Conservation (phyloP, 1,140 invertebrate species). For the Dreissena rostriformis region DNA sequence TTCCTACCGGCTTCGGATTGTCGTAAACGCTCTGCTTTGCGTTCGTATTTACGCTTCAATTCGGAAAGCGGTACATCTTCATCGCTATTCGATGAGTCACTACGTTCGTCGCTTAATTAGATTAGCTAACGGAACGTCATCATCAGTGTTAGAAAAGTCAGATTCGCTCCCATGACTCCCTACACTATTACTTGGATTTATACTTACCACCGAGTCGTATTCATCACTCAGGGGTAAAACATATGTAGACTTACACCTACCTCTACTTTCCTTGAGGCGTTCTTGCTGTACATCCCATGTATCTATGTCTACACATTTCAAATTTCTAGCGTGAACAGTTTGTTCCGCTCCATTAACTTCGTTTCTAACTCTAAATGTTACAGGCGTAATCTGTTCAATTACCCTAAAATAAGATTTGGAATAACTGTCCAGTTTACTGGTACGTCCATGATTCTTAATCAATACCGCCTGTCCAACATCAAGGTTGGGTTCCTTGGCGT, state of each 20-base stretch:
- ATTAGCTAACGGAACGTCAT: too few species aligned
- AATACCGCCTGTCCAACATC: not conserved
- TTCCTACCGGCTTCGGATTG: too few species aligned
- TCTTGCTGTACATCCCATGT: conserved; percentile 1
- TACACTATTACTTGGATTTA: too few species aligned
- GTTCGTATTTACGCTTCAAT: too few species aligned
- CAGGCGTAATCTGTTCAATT: conserved; percentile 13
- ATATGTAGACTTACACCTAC: conserved; percentile 8
- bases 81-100: too few species aligned
- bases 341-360: not conserved
- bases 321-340: not conserved
- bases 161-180: too few species aligned
- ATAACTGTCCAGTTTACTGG: conserved; percentile 1
- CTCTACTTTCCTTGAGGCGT: not conserved
- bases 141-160: too few species aligned
- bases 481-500: not conserved
- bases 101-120: too few species aligned
- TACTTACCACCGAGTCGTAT: too few species aligned
- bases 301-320: conserved; percentile 20
- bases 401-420: conserved; percentile 16
- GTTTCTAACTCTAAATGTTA: conserved; percentile 20
- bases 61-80: too few species aligned
- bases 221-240: conserved; percentile 5
- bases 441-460: conserved; percentile 18
- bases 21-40: too few species aligned